Evolutionary conservation across 2,113 vertebrate species (phyloP).

Genomic region (Progne subis): DNA sequence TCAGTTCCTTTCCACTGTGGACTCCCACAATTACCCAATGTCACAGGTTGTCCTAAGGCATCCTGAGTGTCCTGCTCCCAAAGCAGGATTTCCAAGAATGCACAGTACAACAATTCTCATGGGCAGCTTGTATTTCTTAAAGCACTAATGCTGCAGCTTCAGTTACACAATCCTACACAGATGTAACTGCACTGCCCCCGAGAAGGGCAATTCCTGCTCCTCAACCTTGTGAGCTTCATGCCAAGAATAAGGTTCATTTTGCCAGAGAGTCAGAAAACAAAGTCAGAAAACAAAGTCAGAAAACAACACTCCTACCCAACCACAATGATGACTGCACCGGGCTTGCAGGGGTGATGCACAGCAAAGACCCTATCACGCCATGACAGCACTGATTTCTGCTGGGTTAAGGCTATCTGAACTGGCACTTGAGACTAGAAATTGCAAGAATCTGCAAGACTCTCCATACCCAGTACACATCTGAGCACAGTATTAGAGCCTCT

Average conservation of each 20-base stretch:
- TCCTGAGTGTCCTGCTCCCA: not conserved
- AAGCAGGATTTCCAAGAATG: not conserved
- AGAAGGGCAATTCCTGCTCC: conserved; percentile 16
- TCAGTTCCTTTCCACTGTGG: not conserved
- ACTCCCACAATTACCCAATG: not conserved
- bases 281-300: not conserved
- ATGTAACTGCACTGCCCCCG: not conserved
- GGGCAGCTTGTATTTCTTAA: not conserved
- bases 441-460: not conserved
- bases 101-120: not conserved
- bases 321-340: not conserved
- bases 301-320: not conserved
- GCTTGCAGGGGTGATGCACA: not conserved
- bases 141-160: not conserved
- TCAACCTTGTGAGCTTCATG: rapidly evolving
- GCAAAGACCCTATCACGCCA: not conserved
- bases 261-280: not conserved
- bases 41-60: not conserved
- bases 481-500: not conserved
- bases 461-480: rapidly evolving
- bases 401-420: not conserved
- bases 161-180: not conserved
- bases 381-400: not conserved
- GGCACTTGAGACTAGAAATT: not conserved
- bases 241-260: not conserved